Evolutionary conservation across 64 coral and sea anemone species (phyloP).

Genomic region (Porites lutea): DNA sequence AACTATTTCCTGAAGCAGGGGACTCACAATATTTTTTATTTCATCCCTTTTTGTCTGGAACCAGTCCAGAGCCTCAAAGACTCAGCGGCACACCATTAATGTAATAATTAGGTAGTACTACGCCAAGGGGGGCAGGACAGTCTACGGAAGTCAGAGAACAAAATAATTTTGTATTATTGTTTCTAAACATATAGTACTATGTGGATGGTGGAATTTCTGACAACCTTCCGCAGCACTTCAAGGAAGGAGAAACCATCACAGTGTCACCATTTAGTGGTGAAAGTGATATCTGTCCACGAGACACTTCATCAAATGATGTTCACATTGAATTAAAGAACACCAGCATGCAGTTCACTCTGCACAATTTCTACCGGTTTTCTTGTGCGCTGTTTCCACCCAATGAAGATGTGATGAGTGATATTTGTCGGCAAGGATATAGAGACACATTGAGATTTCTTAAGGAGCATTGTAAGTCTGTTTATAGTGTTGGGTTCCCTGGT

Average conservation of each 20-base stretch:
- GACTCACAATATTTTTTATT: too few species aligned
- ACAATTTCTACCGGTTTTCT: conserved; percentile 84
- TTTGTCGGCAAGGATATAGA: conserved; percentile 93
- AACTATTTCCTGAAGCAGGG: too few species aligned
- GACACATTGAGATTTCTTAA: conserved; percentile 87
- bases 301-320: conserved; percentile 87
- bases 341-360: conserved; percentile 79
- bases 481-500: neutral
- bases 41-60: too few species aligned
- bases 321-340: conserved; percentile 92
- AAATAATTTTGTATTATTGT: neutral
- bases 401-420: conserved; percentile 60
- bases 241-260: conserved; percentile 98
- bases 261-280: conserved; percentile 98
- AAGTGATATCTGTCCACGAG: conserved; percentile 95
- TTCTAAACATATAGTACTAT: conserved; percentile 64
- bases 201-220: conserved; percentile 95
- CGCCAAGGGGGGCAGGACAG: too few species aligned
- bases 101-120: too few species aligned
- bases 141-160: too few species aligned
- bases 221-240: conserved; percentile 95
- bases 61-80: too few species aligned
- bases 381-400: conserved; percentile 89
- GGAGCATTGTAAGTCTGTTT: conserved; percentile 86
- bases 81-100: too few species aligned